Evolutionary conservation across 2,888 invertebrate genomes (phyloP), one percentile per base, ranked within the genome.

Genomic region (Melolontha melolontha): DNA sequence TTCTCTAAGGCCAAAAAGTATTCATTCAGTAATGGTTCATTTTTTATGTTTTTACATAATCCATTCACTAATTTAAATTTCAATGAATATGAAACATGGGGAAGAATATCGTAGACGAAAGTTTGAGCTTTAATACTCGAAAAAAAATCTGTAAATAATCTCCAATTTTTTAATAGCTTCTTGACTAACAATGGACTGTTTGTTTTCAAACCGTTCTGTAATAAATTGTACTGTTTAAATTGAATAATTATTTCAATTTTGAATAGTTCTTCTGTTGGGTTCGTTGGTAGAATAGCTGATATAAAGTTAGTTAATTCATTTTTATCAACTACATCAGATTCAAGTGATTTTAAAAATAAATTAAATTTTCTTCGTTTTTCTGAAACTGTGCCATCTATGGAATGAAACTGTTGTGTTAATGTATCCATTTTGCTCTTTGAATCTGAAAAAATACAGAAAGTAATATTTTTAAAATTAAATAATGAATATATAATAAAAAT

Each of bases 41-140:
- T 29, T 14, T 62, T 52, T 14, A 70, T 47, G 39, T 12, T 34
- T 22, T 54, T 50, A 1, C 59, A 29, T 14, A 71, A 54, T 27
- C 67, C 54, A 34, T 49, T 52, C 16, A 73, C 50, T 16, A 71
- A 29, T 41, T 41, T 67, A 16, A 54, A 68, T 8, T 71, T 40
- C 10, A 57, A 47, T n/a, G 65, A 40, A 17, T 50, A 68, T 1
- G 72, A 72, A 5, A 68, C 40, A 14, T 71, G 39, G 2, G 72
- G 70, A 50, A 70, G 64, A 10, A 73, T 29, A 16, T 68, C 67
- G 17, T 67, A 41, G 2, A 70, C 47, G n/a, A 70, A 69, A 49
- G 27, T 47, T 1, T 66, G 47, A 10, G 59, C 16, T 22, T 57
- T 34, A 14, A 47, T 44, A 39, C 57, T 54, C n/a, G n/a, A 29